Conservation (phyloP, 2,797 vertebrate genomes). For the Eurystomus glaucurus region DNA sequence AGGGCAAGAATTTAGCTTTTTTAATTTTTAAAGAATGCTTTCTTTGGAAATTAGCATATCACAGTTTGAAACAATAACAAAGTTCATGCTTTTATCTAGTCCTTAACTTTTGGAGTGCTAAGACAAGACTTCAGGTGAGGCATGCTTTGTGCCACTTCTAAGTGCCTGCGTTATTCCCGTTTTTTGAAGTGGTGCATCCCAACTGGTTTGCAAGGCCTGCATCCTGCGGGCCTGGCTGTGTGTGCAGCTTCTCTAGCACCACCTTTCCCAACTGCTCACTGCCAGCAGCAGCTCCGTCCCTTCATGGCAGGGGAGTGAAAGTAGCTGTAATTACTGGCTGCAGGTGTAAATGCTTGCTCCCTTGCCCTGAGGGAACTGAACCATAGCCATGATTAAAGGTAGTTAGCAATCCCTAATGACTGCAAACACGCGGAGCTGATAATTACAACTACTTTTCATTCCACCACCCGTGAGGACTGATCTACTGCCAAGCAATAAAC, state of each 20-base stretch:
- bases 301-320: background rate
- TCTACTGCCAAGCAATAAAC: slow-evolving; percentile 59
- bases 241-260: accelerated
- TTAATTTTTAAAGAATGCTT: background rate
- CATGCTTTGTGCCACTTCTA: accelerated
- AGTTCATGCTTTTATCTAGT: background rate
- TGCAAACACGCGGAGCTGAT: slow-evolving; percentile 52
- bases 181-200: background rate
- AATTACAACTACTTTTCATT: slow-evolving; percentile 72
- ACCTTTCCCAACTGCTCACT: background rate
- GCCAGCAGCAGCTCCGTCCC: background rate
- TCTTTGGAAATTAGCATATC: background rate
- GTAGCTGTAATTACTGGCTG: slow-evolving; percentile 62
- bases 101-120: background rate
- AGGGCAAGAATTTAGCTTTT: background rate
- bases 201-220: accelerated
- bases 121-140: background rate
- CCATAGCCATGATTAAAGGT: slow-evolving; percentile 60
- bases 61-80: accelerated
- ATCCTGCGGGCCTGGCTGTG: background rate
- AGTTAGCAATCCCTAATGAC: slow-evolving; percentile 66
- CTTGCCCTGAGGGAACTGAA: slow-evolving; percentile 33
- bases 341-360: slow-evolving; percentile 60
- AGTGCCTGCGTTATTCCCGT: accelerated
- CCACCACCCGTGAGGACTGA: slow-evolving; percentile 42